Percentiles rank a stretch among this genome's conserved stretches.
Evolutionary conservation across 1,140 invertebrate genomes (phyloP).

Genomic region (Babylonia areolata): DNA sequence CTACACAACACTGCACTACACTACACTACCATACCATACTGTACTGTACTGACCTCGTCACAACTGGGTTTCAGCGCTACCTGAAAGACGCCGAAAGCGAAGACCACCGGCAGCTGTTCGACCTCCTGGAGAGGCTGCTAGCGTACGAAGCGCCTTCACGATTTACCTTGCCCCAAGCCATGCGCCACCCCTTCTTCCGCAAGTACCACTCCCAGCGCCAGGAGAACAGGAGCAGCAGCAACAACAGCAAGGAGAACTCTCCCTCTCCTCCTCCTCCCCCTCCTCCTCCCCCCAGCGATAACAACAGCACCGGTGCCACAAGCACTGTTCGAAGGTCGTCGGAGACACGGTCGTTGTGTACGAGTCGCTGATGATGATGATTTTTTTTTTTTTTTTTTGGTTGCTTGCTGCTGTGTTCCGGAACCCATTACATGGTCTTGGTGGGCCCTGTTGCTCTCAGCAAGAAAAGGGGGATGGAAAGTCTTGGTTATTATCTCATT

Average conservation of each 20-base stretch:
- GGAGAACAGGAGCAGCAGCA: neutral
- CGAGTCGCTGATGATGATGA: neutral
- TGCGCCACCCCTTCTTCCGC: conserved; percentile 92
- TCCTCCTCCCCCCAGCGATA: neutral
- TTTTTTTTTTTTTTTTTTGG: too few relatives aligned
- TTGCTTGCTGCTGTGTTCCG: too few relatives aligned
- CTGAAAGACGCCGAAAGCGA: conserved; percentile 86
- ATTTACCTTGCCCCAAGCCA: conserved; percentile 90
- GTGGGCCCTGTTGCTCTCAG: too few relatives aligned
- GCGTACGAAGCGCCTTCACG: conserved; percentile 95
- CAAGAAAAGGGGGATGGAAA: too few relatives aligned
- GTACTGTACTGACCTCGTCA: too few relatives aligned
- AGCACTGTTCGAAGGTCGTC: neutral
- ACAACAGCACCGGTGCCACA: too few relatives aligned
- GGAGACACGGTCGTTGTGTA: neutral
- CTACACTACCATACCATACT: too few relatives aligned
- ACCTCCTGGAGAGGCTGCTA: conserved; percentile 94
- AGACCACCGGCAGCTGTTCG: conserved; percentile 94
- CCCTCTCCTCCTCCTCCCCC: neutral
- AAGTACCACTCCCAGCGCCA: conserved; percentile 37
- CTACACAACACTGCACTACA: too few relatives aligned
- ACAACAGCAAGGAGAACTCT: neutral
- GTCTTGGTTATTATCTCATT: too few relatives aligned
- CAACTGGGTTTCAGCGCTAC: conserved; percentile 91
- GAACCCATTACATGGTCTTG: too few relatives aligned